Percentiles rank a stretch among this genome's conserved stretches.
phyloP scores from a whole-genome alignment of 2,888 invertebrate species.

The Drosophila mimetica region DNA sequence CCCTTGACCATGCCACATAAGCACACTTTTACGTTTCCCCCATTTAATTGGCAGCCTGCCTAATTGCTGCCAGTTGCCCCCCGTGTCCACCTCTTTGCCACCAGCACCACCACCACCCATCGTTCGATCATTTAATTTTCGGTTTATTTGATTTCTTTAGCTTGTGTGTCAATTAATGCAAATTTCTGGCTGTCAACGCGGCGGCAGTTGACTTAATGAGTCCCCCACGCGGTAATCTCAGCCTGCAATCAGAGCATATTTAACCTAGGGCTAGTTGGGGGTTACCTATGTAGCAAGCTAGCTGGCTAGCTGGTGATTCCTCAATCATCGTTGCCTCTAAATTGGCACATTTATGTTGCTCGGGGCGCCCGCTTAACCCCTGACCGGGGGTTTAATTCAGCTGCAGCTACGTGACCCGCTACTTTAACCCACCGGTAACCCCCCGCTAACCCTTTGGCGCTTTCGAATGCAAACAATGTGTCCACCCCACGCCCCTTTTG shows the following conservation, averaged over 20 bases:
- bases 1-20: constrained; percentile 51
- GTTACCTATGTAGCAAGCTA: neutral
- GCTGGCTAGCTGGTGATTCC: neutral
- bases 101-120: too few species aligned
- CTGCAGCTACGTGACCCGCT: constrained; percentile 58
- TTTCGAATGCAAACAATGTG: constrained; percentile 54
- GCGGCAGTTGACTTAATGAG: constrained; percentile 34
- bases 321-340: constrained; percentile 43
- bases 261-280: constrained; percentile 19
- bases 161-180: constrained; percentile 61
- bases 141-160: constrained; percentile 21
- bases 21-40: neutral
- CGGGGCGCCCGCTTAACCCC: constrained; percentile 7
- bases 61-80: constrained; percentile 59
- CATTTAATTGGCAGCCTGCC: constrained; percentile 59
- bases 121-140: constrained; percentile 54
- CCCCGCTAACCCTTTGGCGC: constrained; percentile 6
- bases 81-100: constrained; percentile 8
- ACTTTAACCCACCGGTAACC: too few species aligned
- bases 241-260: constrained; percentile 58
- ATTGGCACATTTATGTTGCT: constrained; percentile 52
- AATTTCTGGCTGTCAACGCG: constrained; percentile 47
- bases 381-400: constrained; percentile 31
- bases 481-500: neutral
- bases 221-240: constrained; percentile 43